Base-by-base conservation (phyloP, 35 echinoderm and acorn worm genomes). In the Anneissia japonica region DNA sequence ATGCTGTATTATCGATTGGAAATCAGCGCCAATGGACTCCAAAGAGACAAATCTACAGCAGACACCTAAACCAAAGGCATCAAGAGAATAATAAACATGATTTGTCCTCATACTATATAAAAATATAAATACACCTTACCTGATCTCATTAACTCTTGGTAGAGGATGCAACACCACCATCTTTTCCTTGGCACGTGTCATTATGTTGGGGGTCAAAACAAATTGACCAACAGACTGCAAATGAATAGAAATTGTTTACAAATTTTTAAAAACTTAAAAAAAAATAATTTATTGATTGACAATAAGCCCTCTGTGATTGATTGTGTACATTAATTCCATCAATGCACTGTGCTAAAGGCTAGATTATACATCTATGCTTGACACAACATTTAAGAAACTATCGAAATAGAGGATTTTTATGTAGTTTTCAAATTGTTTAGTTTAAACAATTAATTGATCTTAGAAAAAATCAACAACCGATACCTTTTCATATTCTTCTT, bases 111-210 rank as follows among this genome's bases (percentile, higher is more conserved):
- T n/a, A n/a, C n/a, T n/a, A n/a, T n/a, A n/a, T n/a, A n/a, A n/a
- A n/a, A n/a, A n/a, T n/a, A 43, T 43, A 43, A 43, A 6, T 43
- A 17, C 29, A 30, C 64, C 81, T 86, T 89, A 99, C 96, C 91
- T 99, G 82, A 99, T 99, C 51, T 99, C 96, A 37, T 91, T 85
- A 35, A 91, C 80, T 40, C 96, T 89, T 39, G 96, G 96, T 72
- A 99, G 37, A 30, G 96, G 96, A 84, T 99, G 96, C 73, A 99
- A 84, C 12, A 98, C 86, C 4, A 98, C 84, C 95, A 98, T 98
- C 79, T 91, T 93, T 37, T 91, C 86, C 74, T 98, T 98, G 46
- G 95, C 95, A 43, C 83, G 88, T 37, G 95, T 98, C 95, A 98
- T 98, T 32, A 80, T 94, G 41, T 93, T 89, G 19, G 95, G 86